Evolutionary conservation across 2,113 vertebrate species (phyloP), one percentile per base, ranked within the genome.

Genomic region (Brachyistius frenatus): DNA sequence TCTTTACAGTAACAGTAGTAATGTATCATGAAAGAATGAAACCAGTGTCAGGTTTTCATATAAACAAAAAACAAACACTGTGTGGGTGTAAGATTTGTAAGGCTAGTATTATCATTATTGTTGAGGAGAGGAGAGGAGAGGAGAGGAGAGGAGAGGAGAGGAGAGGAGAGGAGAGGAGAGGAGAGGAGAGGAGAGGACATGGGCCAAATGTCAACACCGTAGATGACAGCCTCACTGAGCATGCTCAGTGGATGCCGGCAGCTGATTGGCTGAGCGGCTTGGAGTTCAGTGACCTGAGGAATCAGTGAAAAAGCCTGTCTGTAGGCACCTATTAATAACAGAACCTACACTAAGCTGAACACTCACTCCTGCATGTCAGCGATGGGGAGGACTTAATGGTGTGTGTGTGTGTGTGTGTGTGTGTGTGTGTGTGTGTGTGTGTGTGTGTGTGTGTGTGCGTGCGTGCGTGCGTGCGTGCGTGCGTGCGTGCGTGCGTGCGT

Each of bases 311-410:
- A 74, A 68, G 72, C 60, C 62, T 16, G 35, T 78, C 33, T 70
- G 23, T 23, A 44, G 60, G 41, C 44, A 66, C 70, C 81, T 86
- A 81, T 80, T 89, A 82, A 85, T 85, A 90, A 87, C 72, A 78
- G 57, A 76, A 62, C 54, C 56, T 58, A 37, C 46, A 66, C 47
- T 75, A 39, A 78, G 35, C 16, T 78, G 16, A 85, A 87, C 76
- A 53, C 41, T 61, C 53, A 46, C 33, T 62, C 4, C 55, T 33
- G 64, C 66, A 76, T 65, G 76, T 63, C 52, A 67, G 78, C 82
- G 84, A 64, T 37, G 31, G 31, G 41, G 36, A 30, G 15, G 16
- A 54, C 33, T 73, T 60, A 23, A 23, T 23, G 1, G 5, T 62
- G 11, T n/a, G 5, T 37, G 30, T 72, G 2, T 8, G 5, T 73